A percentile compares a stretch with the other conserved stretches of the same genome.
These are phyloP conservation scores for Butastur rufipennis DNA, from an alignment of 2,113 vertebrate genomes.

Conservation along the genomic window DNA sequence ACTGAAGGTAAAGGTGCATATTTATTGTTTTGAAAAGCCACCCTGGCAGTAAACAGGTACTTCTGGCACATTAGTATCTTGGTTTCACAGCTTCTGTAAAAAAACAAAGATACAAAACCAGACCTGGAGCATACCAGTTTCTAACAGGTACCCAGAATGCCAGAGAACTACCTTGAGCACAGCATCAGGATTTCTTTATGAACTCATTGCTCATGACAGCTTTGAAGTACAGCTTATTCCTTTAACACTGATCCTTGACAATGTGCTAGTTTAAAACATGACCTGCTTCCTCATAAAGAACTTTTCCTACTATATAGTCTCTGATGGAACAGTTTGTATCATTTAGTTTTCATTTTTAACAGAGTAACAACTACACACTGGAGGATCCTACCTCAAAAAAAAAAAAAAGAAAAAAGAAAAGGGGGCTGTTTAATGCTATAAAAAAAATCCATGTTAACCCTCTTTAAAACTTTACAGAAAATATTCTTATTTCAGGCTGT, in stretches of 20 bases:
- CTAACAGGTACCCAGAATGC: neutral
- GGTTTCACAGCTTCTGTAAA: neutral
- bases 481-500: neutral
- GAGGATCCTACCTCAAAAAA: neutral
- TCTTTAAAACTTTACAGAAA: neutral
- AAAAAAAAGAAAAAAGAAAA: neutral
- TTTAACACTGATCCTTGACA: neutral
- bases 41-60: neutral
- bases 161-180: neutral
- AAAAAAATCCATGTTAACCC: neutral
- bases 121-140: neutral
- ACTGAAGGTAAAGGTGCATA: conserved; percentile 31
- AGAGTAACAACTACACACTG: neutral
- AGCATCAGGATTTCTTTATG: neutral
- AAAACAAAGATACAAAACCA: neutral
- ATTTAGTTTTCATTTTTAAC: neutral
- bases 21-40: neutral
- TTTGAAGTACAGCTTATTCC: neutral
- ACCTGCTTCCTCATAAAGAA: neutral
- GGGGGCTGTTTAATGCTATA: neutral
- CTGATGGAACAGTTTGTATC: neutral
- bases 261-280: neutral
- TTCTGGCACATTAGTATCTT: neutral
- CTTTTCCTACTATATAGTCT: neutral
- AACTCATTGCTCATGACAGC: neutral